These are phyloP conservation scores for Liasis olivaceus DNA, from an alignment of 2,797 vertebrate genomes.

Conservation along the genomic window DNA sequence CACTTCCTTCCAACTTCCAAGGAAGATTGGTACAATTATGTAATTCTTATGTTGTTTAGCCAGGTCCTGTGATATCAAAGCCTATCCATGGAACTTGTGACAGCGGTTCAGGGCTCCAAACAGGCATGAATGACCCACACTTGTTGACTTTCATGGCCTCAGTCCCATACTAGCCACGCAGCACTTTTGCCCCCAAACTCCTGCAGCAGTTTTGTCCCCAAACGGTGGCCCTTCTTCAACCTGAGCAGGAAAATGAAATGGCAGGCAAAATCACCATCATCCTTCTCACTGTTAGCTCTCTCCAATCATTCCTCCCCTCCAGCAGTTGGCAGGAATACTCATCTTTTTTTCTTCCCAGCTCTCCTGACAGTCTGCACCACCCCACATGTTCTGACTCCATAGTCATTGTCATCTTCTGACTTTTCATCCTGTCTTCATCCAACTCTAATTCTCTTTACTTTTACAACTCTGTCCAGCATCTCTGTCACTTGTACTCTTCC, in stretches of 20 bases:
- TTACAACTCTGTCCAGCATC: neutral
- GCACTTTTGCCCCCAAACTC: neutral
- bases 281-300: too few relatives aligned
- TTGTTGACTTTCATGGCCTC: neutral
- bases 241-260: too few relatives aligned
- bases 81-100: neutral
- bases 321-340: too few relatives aligned
- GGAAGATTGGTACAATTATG: neutral
- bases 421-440: neutral
- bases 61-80: neutral
- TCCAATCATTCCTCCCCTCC: too few relatives aligned
- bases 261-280: too few relatives aligned
- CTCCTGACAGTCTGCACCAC: neutral
- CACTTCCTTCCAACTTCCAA: neutral
- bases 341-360: neutral
- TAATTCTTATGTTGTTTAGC: neutral
- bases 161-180: neutral
- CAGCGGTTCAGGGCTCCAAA: neutral
- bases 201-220: neutral
- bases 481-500: neutral
- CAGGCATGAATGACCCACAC: neutral
- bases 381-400: neutral
- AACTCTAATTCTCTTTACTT: neutral
- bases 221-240: too few relatives aligned
- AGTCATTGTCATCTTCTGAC: neutral